These are phyloP conservation scores for Corticium candelabrum DNA, from an alignment of 37 sponge, comb jelly and placozoan genomes.

Conservation along the genomic window DNA sequence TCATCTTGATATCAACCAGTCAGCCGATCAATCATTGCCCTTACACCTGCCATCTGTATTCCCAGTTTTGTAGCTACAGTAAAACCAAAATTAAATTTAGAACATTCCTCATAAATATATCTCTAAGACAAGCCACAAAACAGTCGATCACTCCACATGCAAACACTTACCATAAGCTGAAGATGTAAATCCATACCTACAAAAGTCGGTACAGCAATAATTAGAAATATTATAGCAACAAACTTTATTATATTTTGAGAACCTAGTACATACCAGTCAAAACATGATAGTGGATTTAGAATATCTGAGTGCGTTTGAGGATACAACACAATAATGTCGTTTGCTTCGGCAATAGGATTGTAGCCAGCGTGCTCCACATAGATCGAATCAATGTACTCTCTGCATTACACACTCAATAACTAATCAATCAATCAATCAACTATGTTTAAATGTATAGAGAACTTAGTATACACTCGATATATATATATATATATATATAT, in stretches of 20 bases:
- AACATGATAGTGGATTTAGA: slow-evolving; percentile 61
- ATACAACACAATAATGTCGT: slow-evolving; percentile 60
- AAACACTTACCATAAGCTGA: slow-evolving; percentile 33
- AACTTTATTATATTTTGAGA: neutral
- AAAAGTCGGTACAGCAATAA: neutral
- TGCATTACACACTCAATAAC: neutral
- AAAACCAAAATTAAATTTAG: too few species aligned
- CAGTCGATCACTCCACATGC: neutral
- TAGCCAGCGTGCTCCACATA: slow-evolving; percentile 56
- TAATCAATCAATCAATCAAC: neutral
- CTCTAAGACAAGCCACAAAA: neutral
- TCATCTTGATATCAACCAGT: too few species aligned
- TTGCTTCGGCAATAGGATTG: slow-evolving; percentile 46
- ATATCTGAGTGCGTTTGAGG: slow-evolving; percentile 49
- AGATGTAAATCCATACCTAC: slow-evolving; percentile 63
- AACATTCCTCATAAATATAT: too few species aligned
- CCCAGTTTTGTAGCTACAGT: slow-evolving; percentile 47
- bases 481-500: too few species aligned
- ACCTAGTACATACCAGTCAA: slow-evolving; percentile 77
- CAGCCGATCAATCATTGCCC: slow-evolving; percentile 50
- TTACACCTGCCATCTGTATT: slow-evolving; percentile 53
- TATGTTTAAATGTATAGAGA: too few species aligned
- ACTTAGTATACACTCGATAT: too few species aligned
- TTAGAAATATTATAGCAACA: too few species aligned
- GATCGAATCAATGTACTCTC: slow-evolving; percentile 21